Evolutionary conservation across 2,797 vertebrate species (phyloP).

Genomic region (Eidolon dupreanum): DNA sequence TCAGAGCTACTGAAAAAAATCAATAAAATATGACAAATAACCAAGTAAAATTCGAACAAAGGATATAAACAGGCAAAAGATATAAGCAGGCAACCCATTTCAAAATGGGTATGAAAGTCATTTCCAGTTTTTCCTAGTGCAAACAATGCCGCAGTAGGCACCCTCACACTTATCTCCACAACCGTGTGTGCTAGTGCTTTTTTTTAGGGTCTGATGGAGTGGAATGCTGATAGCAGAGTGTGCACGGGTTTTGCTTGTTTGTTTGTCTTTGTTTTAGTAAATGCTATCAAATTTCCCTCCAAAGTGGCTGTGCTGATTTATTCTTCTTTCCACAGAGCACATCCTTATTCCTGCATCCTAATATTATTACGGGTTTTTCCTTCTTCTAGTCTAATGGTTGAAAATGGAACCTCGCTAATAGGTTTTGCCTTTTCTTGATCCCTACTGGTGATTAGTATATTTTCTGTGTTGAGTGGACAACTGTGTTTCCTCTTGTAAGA

Average conservation of each 20-base stretch:
- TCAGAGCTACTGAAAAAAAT: not conserved
- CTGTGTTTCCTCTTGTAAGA: not conserved
- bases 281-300: not conserved
- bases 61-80: not conserved
- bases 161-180: accelerated
- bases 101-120: not conserved
- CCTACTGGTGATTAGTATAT: not conserved
- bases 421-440: not conserved
- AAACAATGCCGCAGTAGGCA: not conserved
- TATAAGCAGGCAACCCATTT: not conserved
- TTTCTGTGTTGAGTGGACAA: not conserved
- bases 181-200: not conserved
- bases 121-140: not conserved
- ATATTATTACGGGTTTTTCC: not conserved
- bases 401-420: not conserved
- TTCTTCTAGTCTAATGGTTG: not conserved
- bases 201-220: not conserved
- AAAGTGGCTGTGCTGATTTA: not conserved
- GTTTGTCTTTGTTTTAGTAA: not conserved
- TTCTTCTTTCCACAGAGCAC: not conserved
- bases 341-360: not conserved
- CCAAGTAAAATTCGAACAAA: not conserved
- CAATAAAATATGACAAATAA: not conserved
- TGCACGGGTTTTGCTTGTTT: not conserved
- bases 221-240: not conserved